These are phyloP conservation scores for Sitobion miscanthi DNA, from an alignment of 1,140 invertebrate genomes.

Conservation along the genomic window DNA sequence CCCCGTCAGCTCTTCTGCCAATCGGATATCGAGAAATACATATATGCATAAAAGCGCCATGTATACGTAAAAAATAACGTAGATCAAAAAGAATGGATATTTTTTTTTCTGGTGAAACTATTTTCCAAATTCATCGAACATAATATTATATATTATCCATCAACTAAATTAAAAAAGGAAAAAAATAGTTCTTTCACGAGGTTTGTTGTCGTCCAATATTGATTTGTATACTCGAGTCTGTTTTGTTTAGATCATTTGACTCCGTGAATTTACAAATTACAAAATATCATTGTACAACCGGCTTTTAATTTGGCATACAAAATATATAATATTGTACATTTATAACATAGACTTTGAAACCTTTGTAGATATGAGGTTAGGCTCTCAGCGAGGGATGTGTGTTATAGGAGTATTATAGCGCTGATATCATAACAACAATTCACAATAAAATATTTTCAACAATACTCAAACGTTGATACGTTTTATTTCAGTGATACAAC, in stretches of 20 bases:
- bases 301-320: neutral
- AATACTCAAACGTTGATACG: no score
- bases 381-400: no score
- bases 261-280: neutral
- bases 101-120: slow-evolving; percentile 7
- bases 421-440: neutral
- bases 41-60: slow-evolving; percentile 16
- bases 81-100: slow-evolving; percentile 24
- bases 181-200: neutral
- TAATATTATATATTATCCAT: slow-evolving; percentile 32
- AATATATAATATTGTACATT: neutral
- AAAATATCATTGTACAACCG: neutral
- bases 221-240: neutral
- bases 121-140: slow-evolving; percentile 21
- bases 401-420: neutral
- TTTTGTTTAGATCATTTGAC: slow-evolving; percentile 1
- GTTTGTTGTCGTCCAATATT: neutral
- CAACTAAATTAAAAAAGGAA: slow-evolving; percentile 43
- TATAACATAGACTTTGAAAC: neutral
- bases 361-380: neutral
- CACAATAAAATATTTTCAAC: neutral
- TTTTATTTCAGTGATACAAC: neutral
- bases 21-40: slow-evolving; percentile 40
- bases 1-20: slow-evolving; percentile 48
- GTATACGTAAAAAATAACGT: slow-evolving; percentile 38